Base-by-base conservation (phyloP, 2,888 invertebrate genomes). In the Hydraecia micacea region DNA sequence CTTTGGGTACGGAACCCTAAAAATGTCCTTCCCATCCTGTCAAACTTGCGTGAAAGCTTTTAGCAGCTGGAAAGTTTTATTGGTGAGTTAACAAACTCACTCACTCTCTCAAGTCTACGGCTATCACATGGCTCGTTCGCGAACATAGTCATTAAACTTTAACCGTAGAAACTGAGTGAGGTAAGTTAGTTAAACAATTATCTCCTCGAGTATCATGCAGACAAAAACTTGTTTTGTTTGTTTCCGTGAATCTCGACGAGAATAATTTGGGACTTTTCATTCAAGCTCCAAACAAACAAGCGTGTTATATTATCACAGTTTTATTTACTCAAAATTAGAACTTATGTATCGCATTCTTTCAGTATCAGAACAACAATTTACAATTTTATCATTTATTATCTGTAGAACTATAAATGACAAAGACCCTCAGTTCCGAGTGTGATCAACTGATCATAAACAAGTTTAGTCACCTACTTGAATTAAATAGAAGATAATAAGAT, bases 161-260 rank as follows among this genome's bases (percentile, higher is more conserved):
- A 77, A 77, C 75, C 63, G 70, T 77, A 81, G 71, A 66, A 73
- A 79, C 84, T 73, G 70, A 75, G 80, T 80, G 80, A 80, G 67
- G 73, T 69, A 81, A 88, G 86, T 87, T 80, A 84, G 84, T 86
- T 86, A 76, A 82, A 84, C 81, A 88, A 88, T 88, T 86, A 86
- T 62, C 77, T 74, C 65, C 72, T 75, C 66, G 49, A 74, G 69
- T 66, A 58, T 72, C 52, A 80, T 55, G 70, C 52, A 68, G 63
- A 77, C 55, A 73, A 81, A 79, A 79, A 74, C 55, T 75, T 75
- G 32, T 74, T 74, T n/a, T 72, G 66, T 77, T 71, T 32, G 68
- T 62, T 67, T 79, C 49, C n/a, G 15, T n/a, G 58, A 81, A 81
- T 66, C 52, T 77, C 55, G 11, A 75, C 75, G 58, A 84, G 69